These are phyloP conservation scores for Corythoichthys haematopterus DNA, from an alignment of 2,113 vertebrate genomes.

Conservation along the genomic window DNA sequence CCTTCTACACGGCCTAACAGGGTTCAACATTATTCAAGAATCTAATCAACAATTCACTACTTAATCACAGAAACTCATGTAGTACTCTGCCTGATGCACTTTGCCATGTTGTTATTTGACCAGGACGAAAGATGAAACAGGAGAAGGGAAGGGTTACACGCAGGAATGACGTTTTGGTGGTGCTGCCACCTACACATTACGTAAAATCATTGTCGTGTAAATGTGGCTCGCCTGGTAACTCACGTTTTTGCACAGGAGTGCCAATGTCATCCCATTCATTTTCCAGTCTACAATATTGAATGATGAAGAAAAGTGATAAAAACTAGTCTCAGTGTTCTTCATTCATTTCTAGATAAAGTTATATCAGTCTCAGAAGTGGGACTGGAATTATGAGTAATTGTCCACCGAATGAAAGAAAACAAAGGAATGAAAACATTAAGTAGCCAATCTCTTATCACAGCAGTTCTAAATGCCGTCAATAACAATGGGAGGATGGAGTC, in stretches of 20 bases:
- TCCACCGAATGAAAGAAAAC: slow-evolving; percentile 27
- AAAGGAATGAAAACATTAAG: slow-evolving; percentile 35
- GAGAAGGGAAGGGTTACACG: too few species aligned
- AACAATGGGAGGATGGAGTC: slow-evolving; percentile 43
- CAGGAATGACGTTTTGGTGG: too few species aligned
- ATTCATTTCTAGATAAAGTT: neutral
- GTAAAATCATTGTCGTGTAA: neutral
- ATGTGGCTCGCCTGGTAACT: neutral
- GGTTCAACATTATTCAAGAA: too few species aligned
- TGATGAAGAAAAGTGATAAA: neutral
- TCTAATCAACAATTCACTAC: too few species aligned
- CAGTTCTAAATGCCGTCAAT: slow-evolving; percentile 52
- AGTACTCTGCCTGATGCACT: too few species aligned
- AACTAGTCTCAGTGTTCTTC: neutral
- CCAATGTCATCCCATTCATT: neutral
- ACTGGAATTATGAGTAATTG: neutral
- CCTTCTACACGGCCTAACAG: too few species aligned
- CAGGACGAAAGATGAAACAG: too few species aligned
- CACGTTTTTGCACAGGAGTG: neutral
- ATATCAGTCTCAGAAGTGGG: neutral
- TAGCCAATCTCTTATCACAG: slow-evolving; percentile 50
- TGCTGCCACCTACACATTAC: too few species aligned
- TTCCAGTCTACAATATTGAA: neutral
- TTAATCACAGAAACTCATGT: too few species aligned
- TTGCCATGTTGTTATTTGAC: too few species aligned